A percentile compares a stretch with the other conserved stretches of the same genome.
These are phyloP conservation scores for Enteromius trimaculatus DNA, from an alignment of 2,797 vertebrate genomes.

Conservation along the genomic window DNA sequence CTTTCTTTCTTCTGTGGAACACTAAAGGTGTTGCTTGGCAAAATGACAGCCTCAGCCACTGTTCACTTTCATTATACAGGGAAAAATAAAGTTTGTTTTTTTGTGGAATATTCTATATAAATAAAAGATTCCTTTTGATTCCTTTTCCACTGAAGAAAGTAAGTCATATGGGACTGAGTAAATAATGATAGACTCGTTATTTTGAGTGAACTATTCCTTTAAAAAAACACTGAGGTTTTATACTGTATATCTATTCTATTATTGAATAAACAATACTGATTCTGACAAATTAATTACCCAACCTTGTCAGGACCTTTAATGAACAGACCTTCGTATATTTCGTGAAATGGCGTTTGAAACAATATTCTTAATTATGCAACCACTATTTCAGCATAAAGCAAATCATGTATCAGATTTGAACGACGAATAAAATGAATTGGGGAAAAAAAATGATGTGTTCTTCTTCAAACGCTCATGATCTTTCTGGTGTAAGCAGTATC, in stretches of 20 bases:
- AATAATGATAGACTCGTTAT: neutral
- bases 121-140: neutral
- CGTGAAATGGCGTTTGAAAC: neutral
- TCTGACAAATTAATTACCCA: neutral
- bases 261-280: neutral
- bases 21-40: neutral
- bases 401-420: neutral
- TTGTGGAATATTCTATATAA: neutral
- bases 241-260: neutral
- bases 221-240: neutral
- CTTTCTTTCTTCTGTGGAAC: slow-evolving; percentile 18
- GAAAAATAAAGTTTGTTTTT: neutral
- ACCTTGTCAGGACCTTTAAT: neutral
- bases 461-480: slow-evolving; percentile 22
- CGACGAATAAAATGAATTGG: slow-evolving; percentile 38
- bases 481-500: slow-evolving; percentile 53
- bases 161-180: neutral
- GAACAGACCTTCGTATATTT: neutral
- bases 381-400: neutral
- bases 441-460: slow-evolving; percentile 10
- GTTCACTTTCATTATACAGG: neutral
- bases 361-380: neutral
- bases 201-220: neutral
- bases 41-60: slow-evolving; percentile 19
- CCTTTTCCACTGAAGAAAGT: neutral